Percentiles rank a stretch among this genome's conserved stretches.
Evolutionary conservation across 2,888 invertebrate species (phyloP).

Genomic region (Deilephila elpenor): DNA sequence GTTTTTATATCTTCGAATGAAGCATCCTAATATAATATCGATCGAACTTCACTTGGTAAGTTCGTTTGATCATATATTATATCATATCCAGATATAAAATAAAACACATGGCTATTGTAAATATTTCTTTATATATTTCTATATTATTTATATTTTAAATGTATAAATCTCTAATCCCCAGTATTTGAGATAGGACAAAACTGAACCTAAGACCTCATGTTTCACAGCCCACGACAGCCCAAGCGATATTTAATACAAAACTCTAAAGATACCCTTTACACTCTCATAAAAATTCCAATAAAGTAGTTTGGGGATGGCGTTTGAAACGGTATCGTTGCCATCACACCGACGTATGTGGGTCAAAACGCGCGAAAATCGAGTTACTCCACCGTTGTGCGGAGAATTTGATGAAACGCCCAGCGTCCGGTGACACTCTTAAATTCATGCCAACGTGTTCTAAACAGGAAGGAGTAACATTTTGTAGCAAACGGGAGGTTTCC

Average conservation of each 20-base stretch:
- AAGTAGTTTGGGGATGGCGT: not conserved
- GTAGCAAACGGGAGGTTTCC: not conserved
- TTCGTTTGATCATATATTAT: no score
- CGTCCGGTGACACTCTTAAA: not conserved
- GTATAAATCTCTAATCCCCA: no score
- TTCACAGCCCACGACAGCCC: no score
- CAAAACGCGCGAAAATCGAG: slow-evolving; percentile 5
- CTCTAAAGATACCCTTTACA: not conserved
- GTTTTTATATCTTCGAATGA: no score
- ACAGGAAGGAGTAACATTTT: not conserved
- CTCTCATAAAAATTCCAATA: not conserved
- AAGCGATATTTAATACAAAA: not conserved
- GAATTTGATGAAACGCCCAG: slow-evolving; percentile 7
- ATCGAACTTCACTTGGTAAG: no score
- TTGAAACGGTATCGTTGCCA: not conserved
- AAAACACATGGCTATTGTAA: no score
- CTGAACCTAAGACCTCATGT: no score
- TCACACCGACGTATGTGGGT: not conserved
- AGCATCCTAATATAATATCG: no score
- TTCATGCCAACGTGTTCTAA: not conserved
- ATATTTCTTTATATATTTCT: no score
- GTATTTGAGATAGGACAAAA: no score
- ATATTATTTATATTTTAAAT: no score
- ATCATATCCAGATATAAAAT: no score
- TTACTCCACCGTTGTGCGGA: not conserved